Evolutionary conservation across 2,797 vertebrate species (phyloP).

Genomic region (Monodelphis domestica): DNA sequence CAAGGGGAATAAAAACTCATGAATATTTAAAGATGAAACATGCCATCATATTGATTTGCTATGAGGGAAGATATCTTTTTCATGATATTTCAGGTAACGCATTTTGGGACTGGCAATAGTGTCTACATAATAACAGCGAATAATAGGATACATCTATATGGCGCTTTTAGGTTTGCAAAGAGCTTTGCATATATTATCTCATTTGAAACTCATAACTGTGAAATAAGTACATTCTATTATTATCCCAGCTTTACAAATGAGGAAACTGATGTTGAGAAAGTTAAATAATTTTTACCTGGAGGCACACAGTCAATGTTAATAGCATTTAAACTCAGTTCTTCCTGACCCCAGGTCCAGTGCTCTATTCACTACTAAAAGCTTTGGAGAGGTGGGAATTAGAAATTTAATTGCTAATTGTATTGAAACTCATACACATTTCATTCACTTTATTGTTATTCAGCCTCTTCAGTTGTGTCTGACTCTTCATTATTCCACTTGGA

Average conservation of each 20-base stretch:
- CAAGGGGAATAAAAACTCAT: slow-evolving; percentile 68
- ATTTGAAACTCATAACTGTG: not conserved
- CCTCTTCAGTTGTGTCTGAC: too few species aligned
- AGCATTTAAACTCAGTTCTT: not conserved
- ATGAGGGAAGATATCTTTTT: slow-evolving; percentile 73
- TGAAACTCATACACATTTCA: not conserved
- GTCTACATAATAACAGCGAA: not conserved
- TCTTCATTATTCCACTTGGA: too few species aligned
- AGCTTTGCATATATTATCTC: not conserved
- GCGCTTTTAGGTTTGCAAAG: not conserved
- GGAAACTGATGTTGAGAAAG: not conserved
- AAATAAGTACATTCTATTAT: not conserved
- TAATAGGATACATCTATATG: not conserved
- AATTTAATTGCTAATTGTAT: not conserved
- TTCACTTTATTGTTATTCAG: too few species aligned
- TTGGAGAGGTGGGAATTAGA: not conserved
- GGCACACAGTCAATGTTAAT: not conserved
- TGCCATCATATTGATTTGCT: slow-evolving; percentile 58
- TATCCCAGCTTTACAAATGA: not conserved
- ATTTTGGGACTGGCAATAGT: slow-evolving; percentile 45
- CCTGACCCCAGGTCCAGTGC: not conserved
- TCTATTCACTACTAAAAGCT: not conserved
- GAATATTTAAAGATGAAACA: slow-evolving; percentile 77
- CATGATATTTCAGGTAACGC: slow-evolving; percentile 40
- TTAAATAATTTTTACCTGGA: not conserved